Base-by-base conservation (phyloP, 2,888 invertebrate species). In the Latheticus oryzae region DNA sequence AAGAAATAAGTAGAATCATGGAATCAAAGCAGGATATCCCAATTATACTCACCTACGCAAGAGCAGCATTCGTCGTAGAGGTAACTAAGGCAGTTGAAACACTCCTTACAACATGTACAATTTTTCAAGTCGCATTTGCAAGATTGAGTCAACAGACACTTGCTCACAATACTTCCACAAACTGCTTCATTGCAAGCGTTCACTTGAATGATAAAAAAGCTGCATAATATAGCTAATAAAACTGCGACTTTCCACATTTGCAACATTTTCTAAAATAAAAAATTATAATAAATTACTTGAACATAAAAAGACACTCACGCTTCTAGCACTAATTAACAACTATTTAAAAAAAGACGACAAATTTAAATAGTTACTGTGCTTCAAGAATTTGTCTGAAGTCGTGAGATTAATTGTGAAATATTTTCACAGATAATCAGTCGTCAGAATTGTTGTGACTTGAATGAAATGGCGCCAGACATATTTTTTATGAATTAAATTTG, bases 21-120 rank as follows among this genome's bases (percentile, higher is more conserved):
- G n/a, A n/a, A n/a, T n/a, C n/a, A n/a, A n/a, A n/a, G n/a, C n/a
- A 2, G 26, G 24, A 48, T 19, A 38, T 37, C 50, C 7, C 26
- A 35, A 21, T 50, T 16, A 23, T 40, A 81, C 93, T 87, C 81
- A 97, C 97, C 97, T 69, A 97, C 95, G 83, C 97, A 97, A 48
- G 95, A 95, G 76, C 97, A 97, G 80, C 97, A 97, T 78, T 97
- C 95, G 64, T 87, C 89, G 78, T 94, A 97, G 42, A 95, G 84
- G 71, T 90, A 88, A 65, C 90, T 91, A 54, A 97, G 84, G 74
- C 97, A 97, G 73, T 87, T 90, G 69, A 89, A 90, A 73, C 97
- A 97, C 75, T 96, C 95, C 72, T 91, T 91, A 80, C 95, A 97
- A 76, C 96, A 97, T n/a, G 92, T 89, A 75, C 95, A 95, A 76